Evolutionary conservation across 2,797 vertebrate species (phyloP).

Genomic region (Malacoraja senta): DNA sequence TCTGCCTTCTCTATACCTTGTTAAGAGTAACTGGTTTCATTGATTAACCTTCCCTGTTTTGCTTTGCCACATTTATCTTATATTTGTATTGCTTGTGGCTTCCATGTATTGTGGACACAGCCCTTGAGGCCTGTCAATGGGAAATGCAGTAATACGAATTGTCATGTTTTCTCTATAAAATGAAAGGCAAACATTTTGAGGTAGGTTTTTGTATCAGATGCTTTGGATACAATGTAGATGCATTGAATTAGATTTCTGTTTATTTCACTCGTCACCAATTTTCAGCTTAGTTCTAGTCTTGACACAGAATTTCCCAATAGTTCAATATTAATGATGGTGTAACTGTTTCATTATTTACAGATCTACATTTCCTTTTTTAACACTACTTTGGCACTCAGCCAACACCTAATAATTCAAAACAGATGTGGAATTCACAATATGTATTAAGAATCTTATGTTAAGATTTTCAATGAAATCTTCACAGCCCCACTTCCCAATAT

Average conservation of each 20-base stretch:
- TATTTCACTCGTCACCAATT: not conserved
- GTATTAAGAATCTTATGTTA: not conserved
- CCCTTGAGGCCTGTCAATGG: not conserved
- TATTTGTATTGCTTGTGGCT: not conserved
- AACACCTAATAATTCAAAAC: not conserved
- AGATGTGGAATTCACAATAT: not conserved
- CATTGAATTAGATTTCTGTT: not conserved
- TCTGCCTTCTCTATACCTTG: not conserved
- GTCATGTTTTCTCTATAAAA: not conserved
- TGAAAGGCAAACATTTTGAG: not conserved
- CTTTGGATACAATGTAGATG: not conserved
- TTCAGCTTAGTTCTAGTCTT: not conserved
- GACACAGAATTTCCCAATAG: not conserved
- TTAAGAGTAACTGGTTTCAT: not conserved
- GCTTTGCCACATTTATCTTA: not conserved
- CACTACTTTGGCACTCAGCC: not conserved
- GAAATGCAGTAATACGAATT: not conserved
- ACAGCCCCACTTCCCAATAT: too few relatives aligned
- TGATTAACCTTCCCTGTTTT: not conserved
- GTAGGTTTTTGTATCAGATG: not conserved
- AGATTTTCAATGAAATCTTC: not conserved
- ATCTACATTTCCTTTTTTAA: not conserved
- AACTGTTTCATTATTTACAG: not conserved
- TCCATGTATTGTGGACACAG: not conserved
- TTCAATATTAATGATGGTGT: not conserved